Base-by-base conservation (phyloP, 2,113 vertebrate species). In the Aleadryas rufinucha region DNA sequence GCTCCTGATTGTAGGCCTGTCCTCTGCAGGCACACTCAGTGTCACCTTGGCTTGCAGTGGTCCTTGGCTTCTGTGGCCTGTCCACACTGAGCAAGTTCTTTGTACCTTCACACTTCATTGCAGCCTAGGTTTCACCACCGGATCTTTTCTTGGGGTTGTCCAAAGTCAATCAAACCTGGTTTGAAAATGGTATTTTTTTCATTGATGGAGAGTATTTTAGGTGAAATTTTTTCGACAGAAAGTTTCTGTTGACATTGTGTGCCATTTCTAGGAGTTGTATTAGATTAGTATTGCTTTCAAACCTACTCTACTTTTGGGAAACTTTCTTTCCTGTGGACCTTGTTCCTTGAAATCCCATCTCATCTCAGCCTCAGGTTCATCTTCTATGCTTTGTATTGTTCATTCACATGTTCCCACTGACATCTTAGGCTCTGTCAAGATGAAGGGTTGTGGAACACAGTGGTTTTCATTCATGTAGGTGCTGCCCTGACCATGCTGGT, bases 11-110 rank as follows among this genome's bases (percentile, higher is more conserved):
- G 5, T 6, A 26, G 7, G 11, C 11, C 9, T 4, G 1, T 45
- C 42, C 14, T 53, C 60, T 91, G 31, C 4, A 0, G 30, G 11
- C 10, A 14, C 4, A 7, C 16, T 37, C 0, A 0, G 11, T 49
- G 68, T 81, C 64, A 50, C 68, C 37, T 28, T 72, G 50, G 9
- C 60, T 83, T 64, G 49, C 57, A 11, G 1, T 15, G 16, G 41
- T 11, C 41, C 44, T 44, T 78, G 61, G 18, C 37, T 54, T 68
- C 16, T 59, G 23, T 39, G 44, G 24, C 37, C 30, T 15, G 13
- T 28, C 19, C 44, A 26, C n/a, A 7, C 17, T 21, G 16, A 65
- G 41, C 27, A 56, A 56, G n/a, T 52, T 80, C 50, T 30, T 68
- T 1, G 1, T 23, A 50, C 20, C 31, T 75, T 84, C 59, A 35